A percentile compares a stretch with the other conserved stretches of the same genome.
phyloP scores from a whole-genome alignment of 2,797 vertebrate genomes.

The Pteropus rufus region DNA sequence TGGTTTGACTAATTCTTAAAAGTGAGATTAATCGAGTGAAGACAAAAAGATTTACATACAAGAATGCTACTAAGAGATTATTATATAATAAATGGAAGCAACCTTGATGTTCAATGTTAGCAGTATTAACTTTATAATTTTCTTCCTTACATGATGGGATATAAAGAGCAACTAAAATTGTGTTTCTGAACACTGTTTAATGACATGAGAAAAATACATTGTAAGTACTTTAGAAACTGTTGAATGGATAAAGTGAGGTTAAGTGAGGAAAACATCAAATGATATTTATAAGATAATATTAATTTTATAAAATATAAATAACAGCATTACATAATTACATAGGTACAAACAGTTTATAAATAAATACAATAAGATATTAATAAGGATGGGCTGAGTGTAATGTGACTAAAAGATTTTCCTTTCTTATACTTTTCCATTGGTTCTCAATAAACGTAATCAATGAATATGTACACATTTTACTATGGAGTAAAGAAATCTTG shows the following conservation, averaged over 20 bases:
- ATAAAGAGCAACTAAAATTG: not conserved
- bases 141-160: not conserved
- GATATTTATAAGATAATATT: not conserved
- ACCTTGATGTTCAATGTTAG: not conserved
- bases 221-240: not conserved
- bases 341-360: not conserved
- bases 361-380: not conserved
- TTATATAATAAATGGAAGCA: not conserved
- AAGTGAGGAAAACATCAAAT: not conserved
- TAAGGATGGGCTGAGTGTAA: not conserved
- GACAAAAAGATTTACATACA: not conserved
- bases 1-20: not conserved
- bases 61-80: not conserved
- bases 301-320: not conserved
- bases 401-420: not conserved
- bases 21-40: not conserved
- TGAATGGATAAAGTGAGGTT: not conserved
- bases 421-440: not conserved
- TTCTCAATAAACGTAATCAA: not conserved
- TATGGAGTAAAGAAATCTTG: not conserved
- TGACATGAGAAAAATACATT: not conserved
- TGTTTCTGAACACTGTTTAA: not conserved
- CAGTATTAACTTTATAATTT: not conserved
- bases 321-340: not conserved
- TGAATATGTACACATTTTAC: not conserved